Evolutionary conservation across 1,140 invertebrate species (phyloP), one percentile per base, ranked within the genome.

Genomic region (Drosophila willistoni): DNA sequence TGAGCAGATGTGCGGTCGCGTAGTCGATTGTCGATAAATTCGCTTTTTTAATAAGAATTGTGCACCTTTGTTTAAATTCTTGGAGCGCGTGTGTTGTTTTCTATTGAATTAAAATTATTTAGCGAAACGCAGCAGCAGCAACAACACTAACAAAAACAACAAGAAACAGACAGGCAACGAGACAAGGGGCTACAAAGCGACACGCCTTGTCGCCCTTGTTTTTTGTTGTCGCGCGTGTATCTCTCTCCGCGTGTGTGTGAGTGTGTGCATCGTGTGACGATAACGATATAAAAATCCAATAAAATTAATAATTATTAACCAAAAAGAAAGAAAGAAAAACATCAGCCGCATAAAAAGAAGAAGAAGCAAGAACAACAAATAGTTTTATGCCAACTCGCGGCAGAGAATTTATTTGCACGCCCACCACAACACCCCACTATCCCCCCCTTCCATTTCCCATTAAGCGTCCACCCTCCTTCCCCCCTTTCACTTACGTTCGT

Each of bases 381-480:
- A 39, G 36, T 39, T 39, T 29, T 29, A 29, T 36, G 36, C 4
- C 36, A 39, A 39, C 36, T 39, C 12, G 12, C 36, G 51, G 57
- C 36, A 39, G 36, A 39, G 36, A 39, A 39, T 39, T 10, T 57
- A 36, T 57, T 57, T 62, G 60, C 77, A 67, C 77, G 77, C 68
- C 71, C 65, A 61, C 70, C 59, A 29, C 34, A 47, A 57, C n/a
- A 57, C 62, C 41, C n/a, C n/a, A n/a, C n/a, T 63, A 65, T 36
- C n/a, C 61, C 1, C 57, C 7, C 44, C 68, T 29, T 65, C 34
- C 33, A 10, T 12, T 55, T 13, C 5, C 9, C 34, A 36, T 2
- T 7, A 10, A 6, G 29, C 29, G 29, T 29, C 29, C 6, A 7
- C 22, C 68, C 75, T 73, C 68, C 73, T 75, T 12, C 6, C 19